Evolutionary conservation across 2,888 invertebrate genomes (phyloP).

Genomic region (Drosophila suboccidentalis): DNA sequence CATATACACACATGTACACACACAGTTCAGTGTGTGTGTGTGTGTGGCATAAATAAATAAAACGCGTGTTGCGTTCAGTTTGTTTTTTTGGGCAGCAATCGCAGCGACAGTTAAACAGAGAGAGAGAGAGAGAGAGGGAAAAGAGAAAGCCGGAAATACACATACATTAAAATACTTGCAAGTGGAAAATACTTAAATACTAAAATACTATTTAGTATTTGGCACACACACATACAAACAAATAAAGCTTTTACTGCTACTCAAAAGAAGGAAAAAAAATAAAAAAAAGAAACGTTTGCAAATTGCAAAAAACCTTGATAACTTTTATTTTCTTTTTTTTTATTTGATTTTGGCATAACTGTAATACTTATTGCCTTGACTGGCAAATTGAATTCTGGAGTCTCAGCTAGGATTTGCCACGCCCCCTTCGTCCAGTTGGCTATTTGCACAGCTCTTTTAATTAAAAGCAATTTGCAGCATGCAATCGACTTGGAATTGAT

Average conservation of each 20-base stretch:
- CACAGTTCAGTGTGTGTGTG: conserved; percentile 23
- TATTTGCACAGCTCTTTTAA: conserved; percentile 69
- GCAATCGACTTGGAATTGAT: conserved; percentile 74
- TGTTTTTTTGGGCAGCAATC: conserved; percentile 45
- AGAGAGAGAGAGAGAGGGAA: neutral
- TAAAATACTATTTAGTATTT: conserved; percentile 38
- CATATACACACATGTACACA: conserved; percentile 30
- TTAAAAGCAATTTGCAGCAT: conserved; percentile 78
- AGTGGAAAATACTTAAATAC: conserved; percentile 52
- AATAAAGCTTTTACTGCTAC: conserved; percentile 31
- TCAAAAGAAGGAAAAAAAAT: neutral
- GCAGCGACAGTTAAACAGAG: neutral
- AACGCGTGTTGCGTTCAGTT: conserved; percentile 70
- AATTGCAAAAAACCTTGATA: conserved; percentile 29
- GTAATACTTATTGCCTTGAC: conserved; percentile 26
- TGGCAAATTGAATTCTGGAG: conserved; percentile 53
- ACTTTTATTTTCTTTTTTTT: neutral
- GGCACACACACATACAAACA: conserved; percentile 19
- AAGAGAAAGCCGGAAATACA: conserved; percentile 69
- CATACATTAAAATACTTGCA: conserved; percentile 74
- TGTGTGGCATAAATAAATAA: conserved; percentile 76
- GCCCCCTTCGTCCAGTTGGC: conserved; percentile 16
- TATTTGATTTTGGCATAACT: conserved; percentile 24
- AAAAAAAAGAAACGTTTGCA: neutral
- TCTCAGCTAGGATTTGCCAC: conserved; percentile 16